Evolutionary conservation across 2,888 invertebrate species (phyloP).

Genomic region (Acanthosepion esculentum): DNA sequence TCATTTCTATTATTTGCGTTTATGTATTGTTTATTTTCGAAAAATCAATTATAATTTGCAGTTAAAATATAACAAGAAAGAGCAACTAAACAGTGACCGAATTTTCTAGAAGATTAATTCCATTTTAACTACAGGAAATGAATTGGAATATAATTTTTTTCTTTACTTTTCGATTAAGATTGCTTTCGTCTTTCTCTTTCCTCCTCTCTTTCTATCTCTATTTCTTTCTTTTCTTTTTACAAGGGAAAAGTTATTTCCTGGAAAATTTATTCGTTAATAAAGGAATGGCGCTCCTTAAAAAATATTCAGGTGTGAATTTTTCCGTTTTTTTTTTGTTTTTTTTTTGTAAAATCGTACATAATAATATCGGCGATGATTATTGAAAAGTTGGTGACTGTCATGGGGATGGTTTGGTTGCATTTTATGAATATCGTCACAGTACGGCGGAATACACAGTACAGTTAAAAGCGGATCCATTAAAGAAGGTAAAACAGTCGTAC

Average conservation of each 20-base stretch:
- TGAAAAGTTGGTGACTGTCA: neutral
- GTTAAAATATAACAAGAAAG: neutral
- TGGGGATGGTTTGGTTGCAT: neutral
- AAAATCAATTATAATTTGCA: neutral
- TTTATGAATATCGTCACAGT: too few relatives aligned
- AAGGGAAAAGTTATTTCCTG: neutral
- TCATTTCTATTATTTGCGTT: neutral
- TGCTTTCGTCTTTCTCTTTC: neutral
- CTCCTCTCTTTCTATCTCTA: neutral
- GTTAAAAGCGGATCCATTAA: too few relatives aligned
- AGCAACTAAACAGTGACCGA: neutral
- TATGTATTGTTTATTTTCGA: neutral
- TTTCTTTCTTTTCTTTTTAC: neutral
- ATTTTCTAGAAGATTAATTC: slow-evolving; percentile 22
- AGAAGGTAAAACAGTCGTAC: too few relatives aligned
- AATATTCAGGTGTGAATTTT: slow-evolving; percentile 11
- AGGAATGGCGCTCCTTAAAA: neutral
- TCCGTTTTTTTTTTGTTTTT: neutral
- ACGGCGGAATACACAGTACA: too few relatives aligned
- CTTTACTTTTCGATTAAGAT: neutral
- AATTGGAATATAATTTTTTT: neutral
- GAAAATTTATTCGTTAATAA: slow-evolving; percentile 10
- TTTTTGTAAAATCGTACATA: neutral
- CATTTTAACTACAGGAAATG: slow-evolving; percentile 8
- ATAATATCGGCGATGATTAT: neutral